A percentile compares a stretch with the other conserved stretches of the same genome.
These are phyloP conservation scores for Ploceus nigricollis DNA, from an alignment of 2,113 vertebrate genomes.

Conservation along the genomic window DNA sequence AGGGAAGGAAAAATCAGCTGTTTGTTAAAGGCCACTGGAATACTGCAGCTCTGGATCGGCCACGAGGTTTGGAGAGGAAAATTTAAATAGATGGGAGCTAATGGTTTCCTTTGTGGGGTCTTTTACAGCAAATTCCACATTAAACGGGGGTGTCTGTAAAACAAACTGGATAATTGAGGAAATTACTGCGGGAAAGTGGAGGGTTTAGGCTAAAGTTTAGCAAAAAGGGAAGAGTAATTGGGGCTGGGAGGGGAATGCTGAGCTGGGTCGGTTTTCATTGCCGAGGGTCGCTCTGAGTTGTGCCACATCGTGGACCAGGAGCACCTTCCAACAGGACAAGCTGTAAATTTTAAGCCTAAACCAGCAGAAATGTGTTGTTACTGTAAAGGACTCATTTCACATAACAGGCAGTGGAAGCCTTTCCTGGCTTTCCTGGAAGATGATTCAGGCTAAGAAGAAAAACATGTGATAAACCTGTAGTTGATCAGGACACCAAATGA, in stretches of 20 bases:
- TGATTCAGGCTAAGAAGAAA: not conserved
- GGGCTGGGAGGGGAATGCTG: not conserved
- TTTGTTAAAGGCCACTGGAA: conserved; percentile 49
- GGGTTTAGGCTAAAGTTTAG: not conserved
- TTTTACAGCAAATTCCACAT: not conserved
- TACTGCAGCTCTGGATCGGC: not conserved
- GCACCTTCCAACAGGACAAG: not conserved
- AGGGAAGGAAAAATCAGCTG: conserved; percentile 66
- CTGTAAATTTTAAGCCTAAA: not conserved
- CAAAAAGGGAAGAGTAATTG: not conserved
- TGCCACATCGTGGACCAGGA: not conserved
- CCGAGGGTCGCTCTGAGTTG: fast-evolving
- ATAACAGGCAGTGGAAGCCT: not conserved
- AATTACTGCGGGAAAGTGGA: not conserved
- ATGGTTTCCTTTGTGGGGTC: conserved; percentile 8
- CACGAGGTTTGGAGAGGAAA: not conserved
- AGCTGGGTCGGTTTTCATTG: not conserved
- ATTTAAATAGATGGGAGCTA: not conserved
- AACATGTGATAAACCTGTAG: fast-evolving
- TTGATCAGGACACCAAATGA: not conserved
- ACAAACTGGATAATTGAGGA: conserved; percentile 4
- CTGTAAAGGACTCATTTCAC: not conserved
- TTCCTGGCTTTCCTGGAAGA: not conserved
- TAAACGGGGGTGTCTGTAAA: not conserved
- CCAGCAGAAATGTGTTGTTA: not conserved